Conservation (phyloP, 2,113 vertebrate species). For the Laticauda colubrina region DNA sequence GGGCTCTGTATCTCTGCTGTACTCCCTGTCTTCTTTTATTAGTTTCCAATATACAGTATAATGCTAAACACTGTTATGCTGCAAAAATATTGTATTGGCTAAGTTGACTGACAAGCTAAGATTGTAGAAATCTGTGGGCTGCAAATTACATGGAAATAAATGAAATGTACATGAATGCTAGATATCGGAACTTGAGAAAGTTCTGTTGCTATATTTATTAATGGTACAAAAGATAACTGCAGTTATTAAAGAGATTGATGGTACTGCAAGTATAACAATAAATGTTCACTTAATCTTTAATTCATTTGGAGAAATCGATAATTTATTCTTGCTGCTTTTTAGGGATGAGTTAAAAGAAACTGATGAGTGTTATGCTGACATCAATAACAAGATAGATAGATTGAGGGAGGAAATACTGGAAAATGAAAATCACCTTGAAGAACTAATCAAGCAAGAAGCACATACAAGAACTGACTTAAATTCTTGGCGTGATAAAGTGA, state of each 20-base stretch:
- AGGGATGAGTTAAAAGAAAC: conserved; percentile 68
- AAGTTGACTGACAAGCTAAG: not conserved
- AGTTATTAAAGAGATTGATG: conserved; percentile 13
- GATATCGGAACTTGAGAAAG: conserved; percentile 14
- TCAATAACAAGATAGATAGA: conserved; percentile 62
- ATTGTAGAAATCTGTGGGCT: not conserved
- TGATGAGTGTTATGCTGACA: conserved; percentile 55
- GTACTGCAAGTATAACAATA: conserved; percentile 51
- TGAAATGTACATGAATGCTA: not conserved
- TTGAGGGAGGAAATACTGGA: conserved; percentile 60
- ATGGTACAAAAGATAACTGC: not conserved
- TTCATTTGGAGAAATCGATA: conserved; percentile 46
- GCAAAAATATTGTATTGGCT: not conserved
- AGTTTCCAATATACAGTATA: not conserved
- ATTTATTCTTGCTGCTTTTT: conserved; percentile 52
- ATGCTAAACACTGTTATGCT: not conserved
- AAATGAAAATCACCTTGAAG: conserved; percentile 62
- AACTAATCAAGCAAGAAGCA: conserved; percentile 56
- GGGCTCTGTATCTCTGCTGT: not conserved
- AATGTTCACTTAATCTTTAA: conserved; percentile 47
- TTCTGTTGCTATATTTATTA: not conserved
- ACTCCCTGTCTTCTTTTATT: not conserved
- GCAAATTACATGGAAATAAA: not conserved
- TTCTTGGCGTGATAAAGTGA: conserved; percentile 64
- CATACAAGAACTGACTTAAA: conserved; percentile 63